Evolutionary conservation across 2,888 invertebrate species (phyloP).

Genomic region (Gymnosoma rotundatum): DNA sequence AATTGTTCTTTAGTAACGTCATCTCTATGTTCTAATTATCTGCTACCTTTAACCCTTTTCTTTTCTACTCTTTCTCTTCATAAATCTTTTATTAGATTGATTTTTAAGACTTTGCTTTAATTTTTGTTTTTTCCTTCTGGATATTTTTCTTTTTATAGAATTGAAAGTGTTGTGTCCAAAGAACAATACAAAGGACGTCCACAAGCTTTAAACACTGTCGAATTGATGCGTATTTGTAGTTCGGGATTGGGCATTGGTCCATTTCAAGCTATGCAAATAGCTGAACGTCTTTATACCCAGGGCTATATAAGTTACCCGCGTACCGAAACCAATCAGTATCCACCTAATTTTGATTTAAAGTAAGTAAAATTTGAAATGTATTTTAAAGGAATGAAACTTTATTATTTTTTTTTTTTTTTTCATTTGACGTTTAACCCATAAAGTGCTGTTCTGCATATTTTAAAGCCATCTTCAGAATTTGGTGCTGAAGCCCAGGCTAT

Average conservation of each 20-base stretch:
- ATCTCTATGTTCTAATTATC: too few species aligned
- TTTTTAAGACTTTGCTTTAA: too few species aligned
- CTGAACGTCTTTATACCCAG: slow-evolving; percentile 93
- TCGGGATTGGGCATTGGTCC: slow-evolving; percentile 95
- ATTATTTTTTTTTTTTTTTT: not conserved
- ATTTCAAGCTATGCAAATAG: slow-evolving; percentile 95
- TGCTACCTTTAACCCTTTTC: too few species aligned
- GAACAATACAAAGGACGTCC: slow-evolving; percentile 94
- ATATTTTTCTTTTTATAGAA: too few species aligned
- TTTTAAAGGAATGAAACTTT: not conserved
- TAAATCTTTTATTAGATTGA: too few species aligned
- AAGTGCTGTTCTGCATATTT: slow-evolving; percentile 79
- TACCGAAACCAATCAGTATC: slow-evolving; percentile 98
- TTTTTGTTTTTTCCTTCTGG: too few species aligned
- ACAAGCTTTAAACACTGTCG: slow-evolving; percentile 97
- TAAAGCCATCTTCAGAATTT: slow-evolving; percentile 80
- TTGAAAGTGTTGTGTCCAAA: slow-evolving; percentile 89
- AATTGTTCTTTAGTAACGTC: too few species aligned
- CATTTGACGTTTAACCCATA: not conserved
- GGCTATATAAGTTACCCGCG: slow-evolving; percentile 99
- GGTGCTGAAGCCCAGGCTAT: slow-evolving; percentile 80
- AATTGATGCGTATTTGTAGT: slow-evolving; percentile 95
- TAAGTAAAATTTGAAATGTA: slow-evolving; percentile 81
- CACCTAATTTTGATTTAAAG: slow-evolving; percentile 96
- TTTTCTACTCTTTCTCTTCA: too few species aligned